Base-by-base conservation (phyloP, 2,113 vertebrate genomes). In the Trichechus manatus region DNA sequence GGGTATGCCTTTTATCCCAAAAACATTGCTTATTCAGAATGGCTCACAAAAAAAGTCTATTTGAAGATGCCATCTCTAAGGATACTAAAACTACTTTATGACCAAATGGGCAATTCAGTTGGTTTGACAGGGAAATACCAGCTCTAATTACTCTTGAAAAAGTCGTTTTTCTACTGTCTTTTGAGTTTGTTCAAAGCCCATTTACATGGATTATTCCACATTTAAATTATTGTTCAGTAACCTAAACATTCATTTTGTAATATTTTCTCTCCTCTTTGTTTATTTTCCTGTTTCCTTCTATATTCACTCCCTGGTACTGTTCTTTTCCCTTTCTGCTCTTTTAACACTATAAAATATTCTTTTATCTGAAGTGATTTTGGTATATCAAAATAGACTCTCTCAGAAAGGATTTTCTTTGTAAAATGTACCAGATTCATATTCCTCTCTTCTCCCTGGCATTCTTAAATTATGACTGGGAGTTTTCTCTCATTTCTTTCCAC, bases 321-420 rank as follows among this genome's bases (percentile, higher is more conserved):
- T 92, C 92, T n/a, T 74, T 80, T 6, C 3, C 29, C 39, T 59
- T 42, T 33, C 56, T 94, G 6, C 17, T 11, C 9, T 82, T 95
- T 95, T 56, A 86, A 84, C 29, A 17, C 39, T 44, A 31, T 64
- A 61, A 96, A 82, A 47, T 89, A 53, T 44, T 91, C 66, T 85
- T 87, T 89, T 86, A 72, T 70, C 3, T 53, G 44, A 93, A 95
- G 36, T 53, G 22, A 86, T 68, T 96, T 89, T 63, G 8, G 2
- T 25, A 9, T 92, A 80, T 79, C 31, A 81, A 80, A 96, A 86
- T 70, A 85, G 36, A 50, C 4, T 78, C 9, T 81, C 15, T 70
- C 42, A 47, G 56, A 64, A 95, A 86, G 29, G 22, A 39, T 50
- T 94, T 96, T 72, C 64, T 61, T 74, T 88, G 93, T 74, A 9